Conservation (phyloP, 2,888 invertebrate genomes). For the Drosophila subquinaria region DNA sequence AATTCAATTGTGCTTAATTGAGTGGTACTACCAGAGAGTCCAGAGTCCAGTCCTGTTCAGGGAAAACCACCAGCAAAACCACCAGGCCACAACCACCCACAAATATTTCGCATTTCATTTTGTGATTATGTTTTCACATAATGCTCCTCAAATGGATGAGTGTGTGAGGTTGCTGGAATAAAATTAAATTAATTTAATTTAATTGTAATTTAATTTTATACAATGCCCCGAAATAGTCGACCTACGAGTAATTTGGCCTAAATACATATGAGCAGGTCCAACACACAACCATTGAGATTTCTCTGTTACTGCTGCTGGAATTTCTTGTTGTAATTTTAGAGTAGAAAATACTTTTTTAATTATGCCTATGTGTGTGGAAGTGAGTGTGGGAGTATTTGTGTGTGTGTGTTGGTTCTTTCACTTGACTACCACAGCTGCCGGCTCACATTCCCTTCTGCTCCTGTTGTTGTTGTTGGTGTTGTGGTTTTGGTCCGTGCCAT, state of each 20-base stretch:
- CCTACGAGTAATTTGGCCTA: slow-evolving; percentile 61
- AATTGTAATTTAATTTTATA: slow-evolving; percentile 74
- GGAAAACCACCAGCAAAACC: slow-evolving; percentile 50
- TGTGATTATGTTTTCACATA: slow-evolving; percentile 60
- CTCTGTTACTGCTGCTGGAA: slow-evolving; percentile 7
- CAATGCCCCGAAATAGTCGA: slow-evolving; percentile 17
- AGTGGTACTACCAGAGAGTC: slow-evolving; percentile 50
- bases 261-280: slow-evolving; percentile 43
- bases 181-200: slow-evolving; percentile 76
- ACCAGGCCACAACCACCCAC: slow-evolving; percentile 34
- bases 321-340: slow-evolving; percentile 30
- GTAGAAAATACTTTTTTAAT: slow-evolving; percentile 70
- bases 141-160: slow-evolving; percentile 22
- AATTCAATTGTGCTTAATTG: slow-evolving; percentile 75
- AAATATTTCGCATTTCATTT: slow-evolving; percentile 59
- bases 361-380: slow-evolving; percentile 49
- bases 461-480: slow-evolving; percentile 26
- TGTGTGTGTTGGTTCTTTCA: slow-evolving; percentile 47
- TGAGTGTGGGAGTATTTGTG: slow-evolving; percentile 12
- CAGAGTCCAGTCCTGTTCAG: neutral
- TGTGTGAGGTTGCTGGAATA: slow-evolving; percentile 36
- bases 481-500: slow-evolving; percentile 70
- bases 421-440: slow-evolving; percentile 49
- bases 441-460: slow-evolving; percentile 10
- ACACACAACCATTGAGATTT: slow-evolving; percentile 2